These are phyloP conservation scores for Heliconius aoede DNA, from an alignment of 2,888 invertebrate genomes.

Conservation along the genomic window DNA sequence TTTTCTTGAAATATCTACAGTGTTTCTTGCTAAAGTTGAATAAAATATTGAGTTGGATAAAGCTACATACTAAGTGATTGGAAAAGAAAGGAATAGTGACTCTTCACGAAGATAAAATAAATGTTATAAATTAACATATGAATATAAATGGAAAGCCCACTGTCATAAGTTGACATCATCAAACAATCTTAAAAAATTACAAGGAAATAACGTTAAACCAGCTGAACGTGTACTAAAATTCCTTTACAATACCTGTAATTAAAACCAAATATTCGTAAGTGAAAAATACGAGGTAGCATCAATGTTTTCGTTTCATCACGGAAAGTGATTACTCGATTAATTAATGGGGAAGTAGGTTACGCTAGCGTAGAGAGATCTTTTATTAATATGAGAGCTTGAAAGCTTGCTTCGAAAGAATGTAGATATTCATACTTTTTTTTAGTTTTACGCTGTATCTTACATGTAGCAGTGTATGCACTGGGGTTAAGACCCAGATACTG, in stretches of 20 bases:
- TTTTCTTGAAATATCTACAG: not conserved
- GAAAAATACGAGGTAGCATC: conserved; percentile 11
- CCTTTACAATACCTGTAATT: conserved; percentile 10
- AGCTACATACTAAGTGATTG: too few species aligned
- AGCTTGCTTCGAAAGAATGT: conserved; percentile 1
- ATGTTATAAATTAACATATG: not conserved
- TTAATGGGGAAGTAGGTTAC: conserved; percentile 41
- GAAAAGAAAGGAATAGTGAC: not conserved
- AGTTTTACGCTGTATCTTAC: not conserved
- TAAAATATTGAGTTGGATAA: not conserved
- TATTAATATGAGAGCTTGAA: conserved; percentile 34
- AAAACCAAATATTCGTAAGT: conserved; percentile 24
- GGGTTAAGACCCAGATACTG: not conserved
- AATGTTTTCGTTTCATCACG: conserved; percentile 24
- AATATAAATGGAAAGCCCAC: not conserved
- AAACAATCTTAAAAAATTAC: not conserved
- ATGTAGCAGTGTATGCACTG: not conserved
- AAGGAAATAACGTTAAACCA: not conserved
- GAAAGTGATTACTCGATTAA: conserved; percentile 37
- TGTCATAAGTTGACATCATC: not conserved
- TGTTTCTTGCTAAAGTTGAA: not conserved
- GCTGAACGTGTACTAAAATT: not conserved
- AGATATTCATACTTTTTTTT: not conserved
- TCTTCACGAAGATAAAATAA: not conserved
- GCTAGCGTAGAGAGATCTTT: conserved; percentile 29